These are phyloP conservation scores for Conus betulinus DNA, from an alignment of 1,140 invertebrate genomes.

Conservation along the genomic window DNA sequence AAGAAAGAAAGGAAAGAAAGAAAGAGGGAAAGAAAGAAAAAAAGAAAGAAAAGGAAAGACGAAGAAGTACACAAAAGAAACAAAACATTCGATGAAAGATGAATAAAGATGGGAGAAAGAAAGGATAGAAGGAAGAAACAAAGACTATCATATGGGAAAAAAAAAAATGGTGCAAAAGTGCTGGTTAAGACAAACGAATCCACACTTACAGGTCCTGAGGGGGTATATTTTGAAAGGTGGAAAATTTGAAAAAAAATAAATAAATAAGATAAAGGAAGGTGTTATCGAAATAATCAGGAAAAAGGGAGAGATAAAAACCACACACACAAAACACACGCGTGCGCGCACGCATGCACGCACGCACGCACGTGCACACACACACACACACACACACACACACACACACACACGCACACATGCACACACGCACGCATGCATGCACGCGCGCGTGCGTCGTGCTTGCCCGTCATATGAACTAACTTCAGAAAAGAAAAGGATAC, in stretches of 20 bases:
- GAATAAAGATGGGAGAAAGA: not conserved
- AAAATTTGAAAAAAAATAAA: too few relatives aligned
- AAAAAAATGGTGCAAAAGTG: not conserved
- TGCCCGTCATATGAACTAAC: too few relatives aligned
- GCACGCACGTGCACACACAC: not conserved
- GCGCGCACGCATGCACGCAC: not conserved
- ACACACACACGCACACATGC: not conserved
- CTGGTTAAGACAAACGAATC: not conserved
- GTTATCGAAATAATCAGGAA: too few relatives aligned
- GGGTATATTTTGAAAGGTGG: too few relatives aligned
- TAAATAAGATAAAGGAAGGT: too few relatives aligned
- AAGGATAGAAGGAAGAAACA: not conserved
- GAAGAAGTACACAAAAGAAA: not conserved
- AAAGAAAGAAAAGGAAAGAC: not conserved
- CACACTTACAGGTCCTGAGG: too few relatives aligned
- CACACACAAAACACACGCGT: too few relatives aligned
- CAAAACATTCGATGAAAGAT: not conserved
- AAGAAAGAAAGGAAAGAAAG: too few relatives aligned
- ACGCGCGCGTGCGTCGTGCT: not conserved
- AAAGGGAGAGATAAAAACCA: too few relatives aligned
- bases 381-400: slow-evolving; percentile 15
- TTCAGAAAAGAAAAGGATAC: too few relatives aligned
- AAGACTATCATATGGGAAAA: not conserved
- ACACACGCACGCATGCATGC: not conserved
- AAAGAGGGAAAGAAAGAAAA: too few relatives aligned